phyloP scores from a whole-genome alignment of 2,888 invertebrate genomes.

The Epinotia brunnichana region DNA sequence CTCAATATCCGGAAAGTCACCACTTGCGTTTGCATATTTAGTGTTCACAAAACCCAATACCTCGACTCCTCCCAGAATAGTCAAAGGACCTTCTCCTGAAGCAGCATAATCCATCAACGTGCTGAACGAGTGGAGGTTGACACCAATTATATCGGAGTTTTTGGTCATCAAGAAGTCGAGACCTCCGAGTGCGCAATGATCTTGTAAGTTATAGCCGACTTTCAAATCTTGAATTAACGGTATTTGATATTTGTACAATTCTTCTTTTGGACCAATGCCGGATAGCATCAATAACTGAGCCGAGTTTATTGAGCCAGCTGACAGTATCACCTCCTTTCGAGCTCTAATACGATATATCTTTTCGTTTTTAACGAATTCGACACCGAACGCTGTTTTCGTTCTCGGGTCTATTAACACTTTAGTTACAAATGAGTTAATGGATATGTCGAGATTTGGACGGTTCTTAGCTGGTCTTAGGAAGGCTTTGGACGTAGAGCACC shows the following conservation, averaged over 20 bases:
- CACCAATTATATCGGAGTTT: constrained; percentile 90
- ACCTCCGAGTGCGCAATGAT: constrained; percentile 94
- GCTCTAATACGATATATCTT: constrained; percentile 89
- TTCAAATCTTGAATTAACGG: constrained; percentile 91
- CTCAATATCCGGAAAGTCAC: constrained; percentile 95
- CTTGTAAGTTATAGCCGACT: constrained; percentile 94
- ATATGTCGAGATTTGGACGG: constrained; percentile 92
- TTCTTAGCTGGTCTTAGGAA: constrained; percentile 91
- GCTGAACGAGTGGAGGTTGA: constrained; percentile 89
- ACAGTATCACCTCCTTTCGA: constrained; percentile 93
- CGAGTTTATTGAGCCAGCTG: constrained; percentile 95
- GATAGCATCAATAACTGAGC: constrained; percentile 97
- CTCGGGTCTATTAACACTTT: constrained; percentile 88
- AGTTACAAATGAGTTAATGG: constrained; percentile 91
- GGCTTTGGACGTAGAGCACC: constrained; percentile 95
- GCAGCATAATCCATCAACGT: constrained; percentile 92
- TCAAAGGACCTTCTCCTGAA: constrained; percentile 92
- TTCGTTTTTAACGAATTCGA: constrained; percentile 90
- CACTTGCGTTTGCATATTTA: constrained; percentile 89
- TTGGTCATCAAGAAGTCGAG: constrained; percentile 91
- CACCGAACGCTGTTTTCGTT: constrained; percentile 91
- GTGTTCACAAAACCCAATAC: constrained; percentile 95
- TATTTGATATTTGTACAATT: constrained; percentile 88
- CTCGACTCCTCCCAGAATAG: constrained; percentile 94
- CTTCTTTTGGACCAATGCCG: constrained; percentile 91